Percentiles rank a stretch among this genome's conserved stretches.
phyloP scores from a whole-genome alignment of 2,797 vertebrate species.

The Zalophus californianus region DNA sequence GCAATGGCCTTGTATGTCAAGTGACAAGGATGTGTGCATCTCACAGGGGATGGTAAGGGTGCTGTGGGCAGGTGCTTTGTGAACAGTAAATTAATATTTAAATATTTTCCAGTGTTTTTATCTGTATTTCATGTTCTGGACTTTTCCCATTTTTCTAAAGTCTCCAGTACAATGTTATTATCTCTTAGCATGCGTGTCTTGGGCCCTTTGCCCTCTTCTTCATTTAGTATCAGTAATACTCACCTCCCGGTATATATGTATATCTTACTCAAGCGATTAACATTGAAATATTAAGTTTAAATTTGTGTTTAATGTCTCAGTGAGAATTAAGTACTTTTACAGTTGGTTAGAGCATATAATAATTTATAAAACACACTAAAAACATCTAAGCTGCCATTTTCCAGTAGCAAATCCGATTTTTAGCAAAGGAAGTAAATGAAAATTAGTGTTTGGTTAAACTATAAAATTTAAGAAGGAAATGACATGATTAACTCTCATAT shows the following conservation, averaged over 20 bases:
- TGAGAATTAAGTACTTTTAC: neutral
- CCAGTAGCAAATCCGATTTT: neutral
- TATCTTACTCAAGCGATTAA: neutral
- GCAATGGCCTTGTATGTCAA: neutral
- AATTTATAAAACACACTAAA: conserved; percentile 2
- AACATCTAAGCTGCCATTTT: neutral
- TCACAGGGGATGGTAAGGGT: neutral
- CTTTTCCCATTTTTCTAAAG: conserved; percentile 23
- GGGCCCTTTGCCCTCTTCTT: neutral
- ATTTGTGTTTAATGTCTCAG: neutral
- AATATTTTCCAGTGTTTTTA: neutral
- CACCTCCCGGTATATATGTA: neutral
- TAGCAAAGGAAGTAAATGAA: neutral
- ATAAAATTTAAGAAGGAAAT: neutral
- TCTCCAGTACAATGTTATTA: neutral
- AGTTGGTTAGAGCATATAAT: neutral
- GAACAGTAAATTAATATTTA: neutral
- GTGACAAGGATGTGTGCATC: neutral
- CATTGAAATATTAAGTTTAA: neutral
- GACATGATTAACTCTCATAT: neutral
- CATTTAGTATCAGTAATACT: neutral
- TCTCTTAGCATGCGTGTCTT: neutral
- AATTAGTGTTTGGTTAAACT: conserved; percentile 17
- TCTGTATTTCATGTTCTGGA: neutral
- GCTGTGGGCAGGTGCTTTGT: neutral